Evolutionary conservation across 2,113 vertebrate genomes (phyloP).

Genomic region (Triplophysa rosa): DNA sequence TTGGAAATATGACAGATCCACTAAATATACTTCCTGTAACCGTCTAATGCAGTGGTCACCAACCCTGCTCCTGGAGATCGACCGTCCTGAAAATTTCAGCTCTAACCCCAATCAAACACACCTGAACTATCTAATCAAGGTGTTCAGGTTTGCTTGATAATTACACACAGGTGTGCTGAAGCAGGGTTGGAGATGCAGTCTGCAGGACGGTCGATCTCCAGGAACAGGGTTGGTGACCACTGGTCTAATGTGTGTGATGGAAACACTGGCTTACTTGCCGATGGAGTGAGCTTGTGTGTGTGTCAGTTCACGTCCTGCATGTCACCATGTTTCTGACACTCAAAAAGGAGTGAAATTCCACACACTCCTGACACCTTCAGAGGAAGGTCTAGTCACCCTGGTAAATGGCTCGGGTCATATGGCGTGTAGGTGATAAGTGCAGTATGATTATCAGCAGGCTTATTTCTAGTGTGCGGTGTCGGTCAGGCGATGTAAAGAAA

Average conservation of each 20-base stretch:
- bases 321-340: constrained; percentile 12
- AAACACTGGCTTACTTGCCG: not conserved
- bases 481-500: constrained; percentile 27
- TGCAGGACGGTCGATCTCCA: too few relatives aligned
- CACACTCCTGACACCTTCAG: constrained; percentile 53
- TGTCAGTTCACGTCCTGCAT: not conserved
- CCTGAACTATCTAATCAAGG: too few relatives aligned
- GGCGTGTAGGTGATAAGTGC: constrained; percentile 53
- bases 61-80: too few relatives aligned
- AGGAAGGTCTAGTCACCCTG: constrained; percentile 55
- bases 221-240: too few relatives aligned
- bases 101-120: too few relatives aligned
- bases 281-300: not conserved
- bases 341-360: constrained; percentile 54
- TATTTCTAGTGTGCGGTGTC: constrained; percentile 25
- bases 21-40: constrained; percentile 19
- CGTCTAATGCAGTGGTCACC: too few relatives aligned
- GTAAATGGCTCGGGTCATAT: constrained; percentile 43
- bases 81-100: too few relatives aligned
- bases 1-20: constrained; percentile 23
- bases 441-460: constrained; percentile 36
- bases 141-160: too few relatives aligned
- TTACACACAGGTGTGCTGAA: too few relatives aligned
- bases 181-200: too few relatives aligned
- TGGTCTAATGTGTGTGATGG: constrained; percentile 11